Base-by-base conservation (phyloP, 2,113 vertebrate species). In the Poicephalus gulielmi region DNA sequence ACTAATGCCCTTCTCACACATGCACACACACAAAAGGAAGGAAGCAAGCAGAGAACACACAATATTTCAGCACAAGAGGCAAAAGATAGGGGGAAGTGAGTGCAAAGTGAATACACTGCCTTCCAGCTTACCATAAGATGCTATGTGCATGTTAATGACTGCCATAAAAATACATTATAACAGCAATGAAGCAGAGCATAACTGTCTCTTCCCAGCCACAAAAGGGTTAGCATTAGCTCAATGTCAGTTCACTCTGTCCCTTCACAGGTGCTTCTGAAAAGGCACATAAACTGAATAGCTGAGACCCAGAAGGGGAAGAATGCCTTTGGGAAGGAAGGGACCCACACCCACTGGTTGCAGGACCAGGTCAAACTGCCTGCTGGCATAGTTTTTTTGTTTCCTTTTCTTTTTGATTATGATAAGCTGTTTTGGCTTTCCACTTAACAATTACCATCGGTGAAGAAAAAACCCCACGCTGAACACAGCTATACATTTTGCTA, bases 191-290 rank as follows among this genome's bases (percentile, higher is more conserved):
- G 44, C 62, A 28, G n/a, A 93, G 60, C 39, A 11, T 6, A 88
- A 31, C 39, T 63, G 63, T 46, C 80, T 66, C 70, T 55, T 74
- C 55, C 70, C 60, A 62, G 30, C 23, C 13, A 59, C 66, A 82
- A 66, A 81, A 28, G 20, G 2, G 17, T 70, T 78, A 86, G 73
- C 64, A 70, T 93, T 50, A 97, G 69, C 67, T 92, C 82, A 28
- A 23, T 76, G 81, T 93, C 79, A 92, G 84, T 64, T 55, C 33
- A 5, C 55, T 43, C 67, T 33, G 31, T 50, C 35, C 53, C 37
- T 90, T 83, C 66, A 37, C 70, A 95, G 71, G 90, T 97, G 94
- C 81, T 93, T 49, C 92, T 66, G 77, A 91, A 87, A 87, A 89
- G 84, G 39, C 75, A 83, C 63, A 68, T 11, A 15, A 81, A 53